These are phyloP conservation scores for Sciurus vulgaris DNA, from an alignment of 2,797 vertebrate genomes.

Conservation along the genomic window DNA sequence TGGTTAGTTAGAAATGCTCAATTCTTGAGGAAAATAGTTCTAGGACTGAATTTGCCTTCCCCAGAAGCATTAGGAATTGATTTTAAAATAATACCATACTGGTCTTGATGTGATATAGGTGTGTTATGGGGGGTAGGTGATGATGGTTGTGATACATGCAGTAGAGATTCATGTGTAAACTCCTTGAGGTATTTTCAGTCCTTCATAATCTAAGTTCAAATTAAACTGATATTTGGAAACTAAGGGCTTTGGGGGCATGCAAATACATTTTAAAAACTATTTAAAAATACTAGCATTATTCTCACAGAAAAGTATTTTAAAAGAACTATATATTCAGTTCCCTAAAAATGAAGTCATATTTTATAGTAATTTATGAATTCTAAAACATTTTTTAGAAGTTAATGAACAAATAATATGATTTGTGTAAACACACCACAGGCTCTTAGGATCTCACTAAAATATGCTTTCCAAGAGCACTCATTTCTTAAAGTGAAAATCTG, in stretches of 20 bases:
- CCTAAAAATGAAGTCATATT: constrained; percentile 49
- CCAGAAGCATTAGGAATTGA: background rate
- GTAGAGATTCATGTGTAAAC: background rate
- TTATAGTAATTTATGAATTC: constrained; percentile 29
- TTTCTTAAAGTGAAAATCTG: constrained; percentile 46
- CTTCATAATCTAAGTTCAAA: constrained; percentile 51
- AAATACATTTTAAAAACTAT: constrained; percentile 38
- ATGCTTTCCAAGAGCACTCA: background rate
- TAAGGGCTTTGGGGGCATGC: background rate
- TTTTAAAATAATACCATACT: constrained; percentile 39
- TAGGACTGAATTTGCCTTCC: background rate
- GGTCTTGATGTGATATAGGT: background rate
- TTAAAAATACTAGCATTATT: constrained; percentile 52
- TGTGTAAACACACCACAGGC: constrained; percentile 10
- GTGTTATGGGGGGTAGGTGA: background rate
- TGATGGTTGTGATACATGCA: background rate
- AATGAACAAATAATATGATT: background rate
- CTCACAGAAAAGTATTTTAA: background rate
- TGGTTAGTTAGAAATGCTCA: constrained; percentile 26
- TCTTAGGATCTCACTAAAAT: constrained; percentile 27
- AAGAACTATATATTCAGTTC: constrained; percentile 39
- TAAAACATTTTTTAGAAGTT: constrained; percentile 33
- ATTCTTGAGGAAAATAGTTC: background rate
- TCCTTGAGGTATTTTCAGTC: constrained; percentile 22
- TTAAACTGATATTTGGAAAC: constrained; percentile 37